Evolutionary conservation across 2,797 vertebrate species (phyloP).

Genomic region (Pangasius larnaudii): DNA sequence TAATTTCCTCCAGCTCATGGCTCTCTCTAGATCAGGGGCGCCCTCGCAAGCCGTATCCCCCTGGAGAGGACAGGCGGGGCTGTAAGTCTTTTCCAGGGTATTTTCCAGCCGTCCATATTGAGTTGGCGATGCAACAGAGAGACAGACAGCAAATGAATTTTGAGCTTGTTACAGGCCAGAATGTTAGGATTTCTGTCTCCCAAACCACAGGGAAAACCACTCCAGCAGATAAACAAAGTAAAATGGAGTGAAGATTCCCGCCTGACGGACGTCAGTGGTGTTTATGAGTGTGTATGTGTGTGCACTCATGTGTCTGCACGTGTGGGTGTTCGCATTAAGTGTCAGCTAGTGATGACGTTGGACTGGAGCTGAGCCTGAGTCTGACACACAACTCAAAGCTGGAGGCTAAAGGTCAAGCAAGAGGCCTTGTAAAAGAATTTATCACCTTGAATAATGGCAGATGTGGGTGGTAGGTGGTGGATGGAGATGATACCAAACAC

Average conservation of each 20-base stretch:
- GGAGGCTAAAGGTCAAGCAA: slow-evolving; percentile 10
- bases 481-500: slow-evolving; percentile 9
- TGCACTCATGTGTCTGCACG: slow-evolving; percentile 30
- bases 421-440: neutral
- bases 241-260: slow-evolving; percentile 65
- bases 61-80: slow-evolving; percentile 65
- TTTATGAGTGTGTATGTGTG: slow-evolving; percentile 24
- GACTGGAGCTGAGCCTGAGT: slow-evolving; percentile 33
- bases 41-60: slow-evolving; percentile 40
- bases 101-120: slow-evolving; percentile 71
- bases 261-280: slow-evolving; percentile 64
- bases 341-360: slow-evolving; percentile 28
- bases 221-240: slow-evolving; percentile 59
- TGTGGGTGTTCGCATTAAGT: neutral
- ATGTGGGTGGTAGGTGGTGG: neutral
- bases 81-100: slow-evolving; percentile 69
- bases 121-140: slow-evolving; percentile 68
- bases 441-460: neutral
- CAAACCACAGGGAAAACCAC: slow-evolving; percentile 71
- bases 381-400: slow-evolving; percentile 26
- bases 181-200: slow-evolving; percentile 69
- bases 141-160: slow-evolving; percentile 70
- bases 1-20: slow-evolving; percentile 66
- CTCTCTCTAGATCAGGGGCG: slow-evolving; percentile 58
- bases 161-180: slow-evolving; percentile 67